A percentile compares a stretch with the other conserved stretches of the same genome.
Evolutionary conservation across 2,797 vertebrate genomes (phyloP).

Genomic region (Chlorospingus semifuscus): DNA sequence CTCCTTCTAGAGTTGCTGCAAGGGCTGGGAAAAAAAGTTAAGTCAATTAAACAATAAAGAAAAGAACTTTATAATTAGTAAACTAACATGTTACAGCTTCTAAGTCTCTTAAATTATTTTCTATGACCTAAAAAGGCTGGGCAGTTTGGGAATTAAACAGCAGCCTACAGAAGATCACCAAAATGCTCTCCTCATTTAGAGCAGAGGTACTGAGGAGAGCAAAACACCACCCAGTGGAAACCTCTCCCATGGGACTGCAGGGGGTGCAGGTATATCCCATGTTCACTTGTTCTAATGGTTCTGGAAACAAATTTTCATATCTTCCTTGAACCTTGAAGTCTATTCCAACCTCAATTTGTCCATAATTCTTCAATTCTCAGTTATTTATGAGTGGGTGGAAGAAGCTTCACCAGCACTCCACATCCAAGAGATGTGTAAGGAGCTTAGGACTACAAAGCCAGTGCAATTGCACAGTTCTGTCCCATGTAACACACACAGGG

Average conservation of each 20-base stretch:
- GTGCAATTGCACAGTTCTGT: background rate
- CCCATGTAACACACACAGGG: fast-evolving
- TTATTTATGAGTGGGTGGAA: background rate
- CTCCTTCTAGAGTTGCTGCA: constrained; percentile 81
- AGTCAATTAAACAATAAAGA: background rate
- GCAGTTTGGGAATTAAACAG: background rate
- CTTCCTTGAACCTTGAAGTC: background rate
- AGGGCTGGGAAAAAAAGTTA: constrained; percentile 74
- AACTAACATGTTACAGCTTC: background rate
- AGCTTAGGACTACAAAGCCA: background rate
- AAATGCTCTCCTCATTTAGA: background rate
- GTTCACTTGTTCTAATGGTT: background rate
- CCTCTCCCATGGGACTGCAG: background rate
- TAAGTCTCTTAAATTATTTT: background rate
- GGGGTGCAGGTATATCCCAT: fast-evolving
- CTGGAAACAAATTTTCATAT: background rate
- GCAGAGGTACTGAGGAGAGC: background rate
- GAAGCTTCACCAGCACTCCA: background rate
- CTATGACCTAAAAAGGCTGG: background rate
- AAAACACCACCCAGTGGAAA: background rate
- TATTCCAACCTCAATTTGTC: background rate
- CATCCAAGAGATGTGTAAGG: background rate
- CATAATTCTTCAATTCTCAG: background rate
- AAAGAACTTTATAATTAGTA: background rate
- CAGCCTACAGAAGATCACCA: background rate